phyloP scores from a whole-genome alignment of 2,888 invertebrate genomes.

The Drosophila quinaria region DNA sequence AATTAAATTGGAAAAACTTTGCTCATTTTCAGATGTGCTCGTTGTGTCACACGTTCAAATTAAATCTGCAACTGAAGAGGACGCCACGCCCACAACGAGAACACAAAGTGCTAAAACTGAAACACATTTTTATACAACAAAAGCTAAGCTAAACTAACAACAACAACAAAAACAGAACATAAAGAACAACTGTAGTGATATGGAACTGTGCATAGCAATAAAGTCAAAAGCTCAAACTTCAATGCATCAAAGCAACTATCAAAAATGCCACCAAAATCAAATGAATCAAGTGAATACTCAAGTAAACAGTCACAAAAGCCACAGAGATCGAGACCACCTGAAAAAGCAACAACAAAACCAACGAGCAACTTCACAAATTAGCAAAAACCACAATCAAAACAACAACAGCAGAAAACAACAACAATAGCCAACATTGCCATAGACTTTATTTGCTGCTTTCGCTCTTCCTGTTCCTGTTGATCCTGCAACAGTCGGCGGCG shows the following conservation, averaged over 20 bases:
- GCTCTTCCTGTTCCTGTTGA: slow-evolving; percentile 54
- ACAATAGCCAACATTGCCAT: slow-evolving; percentile 37
- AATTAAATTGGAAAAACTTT: slow-evolving; percentile 54
- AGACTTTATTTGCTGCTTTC: slow-evolving; percentile 50
- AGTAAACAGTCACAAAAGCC: slow-evolving; percentile 51
- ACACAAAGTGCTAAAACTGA: slow-evolving; percentile 42
- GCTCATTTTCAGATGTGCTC: slow-evolving; percentile 72
- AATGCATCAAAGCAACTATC: slow-evolving; percentile 73
- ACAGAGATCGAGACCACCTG: slow-evolving; percentile 73
- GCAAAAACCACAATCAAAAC: slow-evolving; percentile 40
- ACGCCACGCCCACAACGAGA: slow-evolving; percentile 64
- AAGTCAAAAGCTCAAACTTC: slow-evolving; percentile 77
- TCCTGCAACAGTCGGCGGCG: slow-evolving; percentile 38
- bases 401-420: neutral
- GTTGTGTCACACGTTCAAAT: slow-evolving; percentile 57
- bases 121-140: slow-evolving; percentile 30
- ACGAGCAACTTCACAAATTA: slow-evolving; percentile 62
- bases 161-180: slow-evolving; percentile 34
- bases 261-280: slow-evolving; percentile 79
- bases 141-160: slow-evolving; percentile 19
- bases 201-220: slow-evolving; percentile 78
- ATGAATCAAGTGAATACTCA: slow-evolving; percentile 61
- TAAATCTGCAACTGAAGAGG: slow-evolving; percentile 57
- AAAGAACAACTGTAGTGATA: slow-evolving; percentile 65
- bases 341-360: slow-evolving; percentile 74